phyloP scores from a whole-genome alignment of 2,888 invertebrate species.

The Tiliacea aurago region DNA sequence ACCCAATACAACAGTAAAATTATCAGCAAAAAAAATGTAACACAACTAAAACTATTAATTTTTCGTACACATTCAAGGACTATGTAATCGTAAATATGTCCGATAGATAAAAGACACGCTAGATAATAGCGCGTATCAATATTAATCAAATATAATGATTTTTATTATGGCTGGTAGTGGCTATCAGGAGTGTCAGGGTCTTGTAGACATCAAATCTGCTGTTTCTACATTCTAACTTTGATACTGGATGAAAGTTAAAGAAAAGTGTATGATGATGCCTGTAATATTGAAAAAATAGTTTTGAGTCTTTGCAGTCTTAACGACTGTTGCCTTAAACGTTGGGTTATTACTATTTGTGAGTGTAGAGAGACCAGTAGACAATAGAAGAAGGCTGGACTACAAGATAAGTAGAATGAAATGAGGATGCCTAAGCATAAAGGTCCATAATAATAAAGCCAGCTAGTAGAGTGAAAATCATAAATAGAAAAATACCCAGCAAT shows the following conservation, averaged over 20 bases:
- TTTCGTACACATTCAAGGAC: conserved; percentile 49
- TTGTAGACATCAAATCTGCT: conserved; percentile 58
- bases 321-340: background rate
- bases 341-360: background rate
- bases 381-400: background rate
- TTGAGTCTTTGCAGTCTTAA: background rate
- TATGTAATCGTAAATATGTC: conserved; percentile 54
- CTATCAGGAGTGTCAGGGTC: conserved; percentile 54
- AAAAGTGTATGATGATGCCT: background rate
- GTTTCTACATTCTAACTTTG: background rate
- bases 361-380: background rate
- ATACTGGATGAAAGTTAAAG: background rate
- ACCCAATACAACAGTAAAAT: background rate
- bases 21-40: conserved; percentile 2
- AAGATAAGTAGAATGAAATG: background rate
- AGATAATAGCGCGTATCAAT: conserved; percentile 63
- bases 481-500: background rate
- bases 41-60: conserved; percentile 32
- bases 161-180: conserved; percentile 42
- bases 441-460: background rate
- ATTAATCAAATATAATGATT: conserved; percentile 65
- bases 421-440: background rate
- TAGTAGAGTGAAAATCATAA: background rate
- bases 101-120: conserved; percentile 63
- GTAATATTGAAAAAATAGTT: background rate